These are phyloP conservation scores for Anhinga rufa DNA, from an alignment of 2,113 vertebrate species.

Conservation along the genomic window DNA sequence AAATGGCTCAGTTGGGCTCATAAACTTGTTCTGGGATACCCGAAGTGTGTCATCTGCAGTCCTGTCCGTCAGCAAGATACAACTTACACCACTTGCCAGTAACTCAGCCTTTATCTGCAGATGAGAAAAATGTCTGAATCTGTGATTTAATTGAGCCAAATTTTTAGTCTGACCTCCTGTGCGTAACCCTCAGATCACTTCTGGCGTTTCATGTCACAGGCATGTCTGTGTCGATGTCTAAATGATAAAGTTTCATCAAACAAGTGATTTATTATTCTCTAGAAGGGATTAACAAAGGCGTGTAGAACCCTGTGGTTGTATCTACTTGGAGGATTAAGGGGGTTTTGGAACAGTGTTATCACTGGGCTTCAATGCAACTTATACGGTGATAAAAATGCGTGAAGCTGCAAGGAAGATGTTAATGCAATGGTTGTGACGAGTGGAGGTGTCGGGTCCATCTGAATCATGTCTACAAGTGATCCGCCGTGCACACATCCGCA, in stretches of 20 bases:
- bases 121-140: background rate
- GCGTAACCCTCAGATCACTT: background rate
- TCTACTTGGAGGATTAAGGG: background rate
- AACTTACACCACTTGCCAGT: background rate
- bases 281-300: background rate
- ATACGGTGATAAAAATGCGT: background rate
- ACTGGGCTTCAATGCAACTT: background rate
- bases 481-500: background rate
- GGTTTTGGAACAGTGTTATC: background rate
- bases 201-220: background rate
- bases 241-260: background rate
- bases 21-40: background rate
- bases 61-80: background rate
- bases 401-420: background rate
- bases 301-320: background rate
- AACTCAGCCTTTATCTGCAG: conserved; percentile 1
- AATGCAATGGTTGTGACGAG: rapidly evolving
- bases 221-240: background rate
- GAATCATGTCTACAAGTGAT: background rate
- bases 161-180: background rate
- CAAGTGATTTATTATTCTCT: background rate
- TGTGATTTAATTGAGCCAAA: background rate
- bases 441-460: background rate
- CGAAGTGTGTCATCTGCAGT: background rate
- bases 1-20: background rate